These are phyloP conservation scores for Ptychochromis oligacanthus DNA, from an alignment of 2,113 vertebrate species.

Conservation along the genomic window DNA sequence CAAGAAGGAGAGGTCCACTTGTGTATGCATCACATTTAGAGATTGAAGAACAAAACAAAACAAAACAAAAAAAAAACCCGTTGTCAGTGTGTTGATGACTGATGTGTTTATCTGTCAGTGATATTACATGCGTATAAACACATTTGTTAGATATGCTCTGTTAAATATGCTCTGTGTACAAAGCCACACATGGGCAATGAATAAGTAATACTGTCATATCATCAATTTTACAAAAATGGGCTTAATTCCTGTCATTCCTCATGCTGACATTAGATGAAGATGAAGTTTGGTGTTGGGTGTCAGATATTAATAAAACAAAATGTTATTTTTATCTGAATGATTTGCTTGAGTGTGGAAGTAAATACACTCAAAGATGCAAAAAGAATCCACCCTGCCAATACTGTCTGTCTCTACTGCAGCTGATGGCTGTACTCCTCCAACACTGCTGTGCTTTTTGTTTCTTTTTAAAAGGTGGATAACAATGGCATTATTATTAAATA, in stretches of 20 bases:
- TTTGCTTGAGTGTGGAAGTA: conserved; percentile 27
- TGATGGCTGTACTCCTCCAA: conserved; percentile 42
- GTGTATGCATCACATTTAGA: not conserved
- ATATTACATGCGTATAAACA: not conserved
- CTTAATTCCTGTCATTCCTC: not conserved
- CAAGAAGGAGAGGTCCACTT: not conserved
- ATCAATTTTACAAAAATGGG: not conserved
- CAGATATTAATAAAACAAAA: conserved; percentile 52
- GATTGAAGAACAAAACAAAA: too few relatives aligned
- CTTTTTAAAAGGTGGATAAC: not conserved
- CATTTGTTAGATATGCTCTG: conserved; percentile 2
- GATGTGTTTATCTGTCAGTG: conserved; percentile 2
- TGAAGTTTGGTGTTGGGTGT: conserved; percentile 11
- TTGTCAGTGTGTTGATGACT: not conserved
- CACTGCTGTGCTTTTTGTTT: not conserved
- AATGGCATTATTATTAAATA: not conserved
- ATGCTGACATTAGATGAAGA: not conserved
- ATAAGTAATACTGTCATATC: not conserved
- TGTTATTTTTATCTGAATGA: conserved; percentile 37
- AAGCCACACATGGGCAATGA: not conserved
- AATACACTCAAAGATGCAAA: not conserved
- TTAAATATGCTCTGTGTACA: not conserved
- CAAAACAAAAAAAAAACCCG: not conserved
- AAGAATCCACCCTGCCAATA: not conserved
- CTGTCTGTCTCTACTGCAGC: conserved; percentile 37